Evolutionary conservation across 2,797 vertebrate genomes (phyloP).

Genomic region (Thalassophryne amazonica): DNA sequence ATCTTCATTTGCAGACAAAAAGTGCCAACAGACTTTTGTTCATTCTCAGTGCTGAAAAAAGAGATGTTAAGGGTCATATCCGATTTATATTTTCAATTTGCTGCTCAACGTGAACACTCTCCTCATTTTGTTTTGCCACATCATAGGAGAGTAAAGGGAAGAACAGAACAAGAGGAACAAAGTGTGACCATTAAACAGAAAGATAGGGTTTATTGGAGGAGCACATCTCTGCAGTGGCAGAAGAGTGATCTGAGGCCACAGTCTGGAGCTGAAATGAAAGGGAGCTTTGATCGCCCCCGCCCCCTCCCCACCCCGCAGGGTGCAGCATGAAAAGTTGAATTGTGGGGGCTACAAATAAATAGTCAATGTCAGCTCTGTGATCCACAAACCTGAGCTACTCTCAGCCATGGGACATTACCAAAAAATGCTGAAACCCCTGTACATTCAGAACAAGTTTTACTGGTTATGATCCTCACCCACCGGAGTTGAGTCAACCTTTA

Average conservation of each 20-base stretch:
- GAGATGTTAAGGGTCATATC: not conserved
- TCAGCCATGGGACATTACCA: not conserved
- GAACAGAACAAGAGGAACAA: constrained; percentile 16
- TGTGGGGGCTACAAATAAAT: constrained; percentile 84
- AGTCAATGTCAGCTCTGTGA: constrained; percentile 88
- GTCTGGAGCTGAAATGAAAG: constrained; percentile 67
- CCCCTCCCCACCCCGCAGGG: constrained; percentile 4
- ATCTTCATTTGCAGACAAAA: no score
- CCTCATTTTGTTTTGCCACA: constrained; percentile 1
- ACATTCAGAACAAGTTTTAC: not conserved
- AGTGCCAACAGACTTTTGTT: not conserved
- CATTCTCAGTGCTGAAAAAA: not conserved
- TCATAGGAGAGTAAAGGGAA: constrained; percentile 13
- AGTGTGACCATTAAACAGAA: constrained; percentile 33
- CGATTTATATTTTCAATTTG: not conserved
- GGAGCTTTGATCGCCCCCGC: constrained; percentile 57
- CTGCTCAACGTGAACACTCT: not conserved
- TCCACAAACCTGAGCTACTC: constrained; percentile 52
- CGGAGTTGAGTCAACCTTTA: no score
- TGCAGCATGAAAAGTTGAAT: constrained; percentile 74
- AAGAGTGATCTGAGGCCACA: constrained; percentile 47
- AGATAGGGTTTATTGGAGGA: constrained; percentile 41
- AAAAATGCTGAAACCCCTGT: not conserved
- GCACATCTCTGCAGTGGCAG: constrained; percentile 33
- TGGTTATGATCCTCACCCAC: no score